phyloP scores from a whole-genome alignment of 2,888 invertebrate species.

The Ornithoptera alexandrae region DNA sequence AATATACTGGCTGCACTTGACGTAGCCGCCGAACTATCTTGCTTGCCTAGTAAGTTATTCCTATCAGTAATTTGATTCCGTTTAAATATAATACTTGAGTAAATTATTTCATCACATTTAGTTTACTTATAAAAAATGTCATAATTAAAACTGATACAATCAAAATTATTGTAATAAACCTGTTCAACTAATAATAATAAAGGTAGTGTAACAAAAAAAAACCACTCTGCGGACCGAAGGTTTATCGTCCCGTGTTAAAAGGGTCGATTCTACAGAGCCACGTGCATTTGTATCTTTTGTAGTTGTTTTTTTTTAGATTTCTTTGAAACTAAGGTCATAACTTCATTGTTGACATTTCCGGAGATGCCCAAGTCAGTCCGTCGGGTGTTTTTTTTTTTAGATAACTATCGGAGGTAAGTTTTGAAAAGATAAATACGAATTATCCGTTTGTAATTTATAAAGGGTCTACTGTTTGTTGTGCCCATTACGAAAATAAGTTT shows the following conservation, averaged over 20 bases:
- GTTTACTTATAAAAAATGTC: neutral
- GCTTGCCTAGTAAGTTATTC: too few relatives aligned
- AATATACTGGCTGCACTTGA: too few relatives aligned
- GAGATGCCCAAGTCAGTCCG: constrained; percentile 7
- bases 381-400: constrained; percentile 5
- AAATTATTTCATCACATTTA: too few relatives aligned
- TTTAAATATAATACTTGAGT: too few relatives aligned
- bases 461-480: neutral
- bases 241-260: constrained; percentile 15
- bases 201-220: constrained; percentile 4
- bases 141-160: neutral
- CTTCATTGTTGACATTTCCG: constrained; percentile 29
- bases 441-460: neutral
- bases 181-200: constrained; percentile 4
- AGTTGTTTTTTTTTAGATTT: constrained; percentile 17
- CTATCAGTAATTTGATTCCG: too few relatives aligned
- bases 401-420: neutral
- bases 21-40: too few relatives aligned
- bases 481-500: neutral
- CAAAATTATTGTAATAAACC: neutral
- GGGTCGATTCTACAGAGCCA: constrained; percentile 23
- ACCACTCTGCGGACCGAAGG: constrained; percentile 10
- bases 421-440: neutral
- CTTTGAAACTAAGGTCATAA: constrained; percentile 25
- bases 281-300: constrained; percentile 29